phyloP scores from a whole-genome alignment of 2,888 invertebrate species.

The Torymus texanus region DNA sequence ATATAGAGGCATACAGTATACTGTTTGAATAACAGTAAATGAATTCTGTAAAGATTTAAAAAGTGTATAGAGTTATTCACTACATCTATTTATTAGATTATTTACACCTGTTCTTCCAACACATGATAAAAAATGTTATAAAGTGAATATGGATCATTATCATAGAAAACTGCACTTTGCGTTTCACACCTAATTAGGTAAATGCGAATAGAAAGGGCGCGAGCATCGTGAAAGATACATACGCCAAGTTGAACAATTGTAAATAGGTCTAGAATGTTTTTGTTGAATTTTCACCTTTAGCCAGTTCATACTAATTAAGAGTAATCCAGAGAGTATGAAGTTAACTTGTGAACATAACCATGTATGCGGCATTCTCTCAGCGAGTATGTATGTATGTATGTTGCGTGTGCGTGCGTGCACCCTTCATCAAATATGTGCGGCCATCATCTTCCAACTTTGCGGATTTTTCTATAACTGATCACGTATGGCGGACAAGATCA shows the following conservation, averaged over 20 bases:
- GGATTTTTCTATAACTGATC: conserved; percentile 28
- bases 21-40: no score
- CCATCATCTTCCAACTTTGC: conserved; percentile 31
- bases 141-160: no score
- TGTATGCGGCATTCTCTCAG: not conserved
- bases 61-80: no score
- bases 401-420: conserved; percentile 14
- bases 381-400: not conserved
- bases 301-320: conserved; percentile 26
- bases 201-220: not conserved
- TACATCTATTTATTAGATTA: no score
- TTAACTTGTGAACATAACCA: conserved; percentile 9
- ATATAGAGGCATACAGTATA: no score
- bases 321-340: not conserved
- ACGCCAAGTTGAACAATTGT: conserved; percentile 53
- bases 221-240: conserved; percentile 21
- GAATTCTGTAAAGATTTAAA: no score
- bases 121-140: not conserved
- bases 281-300: conserved; percentile 53
- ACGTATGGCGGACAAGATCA: conserved; percentile 36
- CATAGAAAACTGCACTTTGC: conserved; percentile 1
- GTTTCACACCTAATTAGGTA: conserved; percentile 5
- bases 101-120: conserved; percentile 14
- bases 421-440: not conserved
- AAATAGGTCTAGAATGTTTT: conserved; percentile 47